Percentiles rank a stretch among this genome's conserved stretches.
These are phyloP conservation scores for Protonibea diacanthus DNA, from an alignment of 2,797 vertebrate genomes.

Conservation along the genomic window DNA sequence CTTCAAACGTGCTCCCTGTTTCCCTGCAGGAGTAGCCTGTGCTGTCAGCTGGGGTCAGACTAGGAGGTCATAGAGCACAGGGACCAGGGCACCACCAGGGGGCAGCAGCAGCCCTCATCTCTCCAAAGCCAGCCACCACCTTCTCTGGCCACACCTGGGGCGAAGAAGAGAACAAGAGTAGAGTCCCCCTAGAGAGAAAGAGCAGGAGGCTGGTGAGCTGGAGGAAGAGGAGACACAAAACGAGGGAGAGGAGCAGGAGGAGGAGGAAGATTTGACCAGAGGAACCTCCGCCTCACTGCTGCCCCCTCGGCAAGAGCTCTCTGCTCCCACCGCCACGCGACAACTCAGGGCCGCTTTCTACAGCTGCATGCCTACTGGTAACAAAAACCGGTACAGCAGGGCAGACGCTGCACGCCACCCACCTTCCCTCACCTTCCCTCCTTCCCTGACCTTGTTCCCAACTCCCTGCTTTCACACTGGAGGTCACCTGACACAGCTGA, in stretches of 20 bases:
- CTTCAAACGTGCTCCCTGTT: constrained; percentile 8
- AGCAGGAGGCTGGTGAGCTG: constrained; percentile 74
- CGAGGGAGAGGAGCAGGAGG: constrained; percentile 45
- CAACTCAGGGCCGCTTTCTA: constrained; percentile 87
- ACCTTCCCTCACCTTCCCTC: background rate
- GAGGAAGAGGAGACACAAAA: constrained; percentile 64
- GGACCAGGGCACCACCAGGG: constrained; percentile 86
- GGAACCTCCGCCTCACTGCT: constrained; percentile 85
- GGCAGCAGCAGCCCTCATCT: constrained; percentile 89
- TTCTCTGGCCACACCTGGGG: constrained; percentile 81
- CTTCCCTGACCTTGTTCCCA: constrained; percentile 28
- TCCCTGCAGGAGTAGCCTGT: constrained; percentile 72
- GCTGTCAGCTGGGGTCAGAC: constrained; percentile 74
- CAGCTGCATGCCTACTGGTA: constrained; percentile 73
- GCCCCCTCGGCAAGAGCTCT: constrained; percentile 77
- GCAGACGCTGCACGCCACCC: constrained; percentile 58
- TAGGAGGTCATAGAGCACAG: constrained; percentile 68
- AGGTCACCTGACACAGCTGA: constrained; percentile 50
- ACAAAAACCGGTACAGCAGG: constrained; percentile 49
- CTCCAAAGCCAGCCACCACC: constrained; percentile 77
- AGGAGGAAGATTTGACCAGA: constrained; percentile 65
- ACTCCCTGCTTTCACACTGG: constrained; percentile 21
- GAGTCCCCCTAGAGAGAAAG: constrained; percentile 46
- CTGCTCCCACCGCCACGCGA: constrained; percentile 74
- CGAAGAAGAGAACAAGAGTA: constrained; percentile 70